A percentile compares a stretch with the other conserved stretches of the same genome.
These are phyloP conservation scores for Eulemur rufifrons DNA, from an alignment of 2,113 vertebrate genomes.

Conservation along the genomic window DNA sequence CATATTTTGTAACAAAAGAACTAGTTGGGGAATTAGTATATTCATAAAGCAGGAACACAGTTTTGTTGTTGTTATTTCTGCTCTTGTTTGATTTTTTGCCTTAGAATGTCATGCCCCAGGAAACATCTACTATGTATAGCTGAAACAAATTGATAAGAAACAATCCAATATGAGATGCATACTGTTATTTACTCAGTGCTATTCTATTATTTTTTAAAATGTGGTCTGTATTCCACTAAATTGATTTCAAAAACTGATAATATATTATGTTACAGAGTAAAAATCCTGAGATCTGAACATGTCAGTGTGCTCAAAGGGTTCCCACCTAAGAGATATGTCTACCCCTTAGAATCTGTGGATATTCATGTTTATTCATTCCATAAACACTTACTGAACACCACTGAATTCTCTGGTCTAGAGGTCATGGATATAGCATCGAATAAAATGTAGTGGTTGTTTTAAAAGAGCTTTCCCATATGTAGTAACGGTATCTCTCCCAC, in stretches of 20 bases:
- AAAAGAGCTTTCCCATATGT: neutral
- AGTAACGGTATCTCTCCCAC: neutral
- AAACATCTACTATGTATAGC: neutral
- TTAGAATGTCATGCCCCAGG: neutral
- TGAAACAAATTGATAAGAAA: neutral
- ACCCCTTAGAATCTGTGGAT: neutral
- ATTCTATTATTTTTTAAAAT: neutral
- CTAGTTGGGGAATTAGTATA: neutral
- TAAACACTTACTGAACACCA: neutral
- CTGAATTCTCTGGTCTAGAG: neutral
- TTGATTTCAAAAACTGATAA: neutral
- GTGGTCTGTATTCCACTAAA: neutral
- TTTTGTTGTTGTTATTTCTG: neutral
- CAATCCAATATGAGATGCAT: neutral
- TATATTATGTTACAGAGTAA: neutral
- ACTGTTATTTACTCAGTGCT: neutral
- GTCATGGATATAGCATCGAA: neutral
- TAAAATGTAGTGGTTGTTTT: neutral
- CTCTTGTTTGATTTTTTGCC: neutral
- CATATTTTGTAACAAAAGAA: neutral
- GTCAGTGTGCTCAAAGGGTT: neutral
- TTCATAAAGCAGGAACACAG: fast-evolving
- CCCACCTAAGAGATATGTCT: neutral
- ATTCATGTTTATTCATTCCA: neutral
- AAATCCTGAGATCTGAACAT: neutral